These are phyloP conservation scores for Molorchus minor DNA, from an alignment of 2,888 invertebrate genomes.

Conservation along the genomic window DNA sequence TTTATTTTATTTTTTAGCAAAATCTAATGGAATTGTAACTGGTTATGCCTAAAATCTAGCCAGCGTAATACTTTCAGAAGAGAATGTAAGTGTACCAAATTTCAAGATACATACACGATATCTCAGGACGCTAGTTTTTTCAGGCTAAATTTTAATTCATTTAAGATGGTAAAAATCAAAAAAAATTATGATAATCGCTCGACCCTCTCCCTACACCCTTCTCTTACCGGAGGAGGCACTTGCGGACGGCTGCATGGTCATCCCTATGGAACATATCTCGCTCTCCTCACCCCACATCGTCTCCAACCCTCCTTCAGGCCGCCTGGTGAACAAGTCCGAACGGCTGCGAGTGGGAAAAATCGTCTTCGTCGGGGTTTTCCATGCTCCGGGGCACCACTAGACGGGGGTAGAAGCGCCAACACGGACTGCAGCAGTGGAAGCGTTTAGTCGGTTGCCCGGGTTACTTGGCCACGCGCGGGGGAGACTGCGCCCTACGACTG, in stretches of 20 bases:
- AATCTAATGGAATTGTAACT: no score
- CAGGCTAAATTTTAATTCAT: no score
- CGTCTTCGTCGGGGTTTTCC: constrained; percentile 29
- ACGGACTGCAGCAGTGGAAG: constrained; percentile 44
- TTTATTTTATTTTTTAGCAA: no score
- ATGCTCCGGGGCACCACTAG: constrained; percentile 27
- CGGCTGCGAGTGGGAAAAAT: constrained; percentile 18
- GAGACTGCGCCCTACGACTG: constrained; percentile 35
- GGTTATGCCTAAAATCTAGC: no score
- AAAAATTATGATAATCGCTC: no score
- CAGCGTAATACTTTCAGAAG: no score
- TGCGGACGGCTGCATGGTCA: constrained; percentile 78
- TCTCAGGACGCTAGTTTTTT: no score
- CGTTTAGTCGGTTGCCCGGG: constrained; percentile 54
- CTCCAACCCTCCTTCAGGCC: background rate
- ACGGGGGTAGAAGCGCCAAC: constrained; percentile 30
- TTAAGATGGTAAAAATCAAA: no score
- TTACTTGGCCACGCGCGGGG: constrained; percentile 45
- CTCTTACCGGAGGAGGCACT: constrained; percentile 77
- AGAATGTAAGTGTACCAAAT: no score
- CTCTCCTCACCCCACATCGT: constrained; percentile 75
- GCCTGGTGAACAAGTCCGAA: constrained; percentile 4
- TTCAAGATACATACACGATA: no score
- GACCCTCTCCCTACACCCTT: no score
- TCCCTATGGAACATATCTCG: constrained; percentile 87